These are phyloP conservation scores for Drosophila truncata DNA, from an alignment of 1,140 invertebrate species.

Conservation along the genomic window DNA sequence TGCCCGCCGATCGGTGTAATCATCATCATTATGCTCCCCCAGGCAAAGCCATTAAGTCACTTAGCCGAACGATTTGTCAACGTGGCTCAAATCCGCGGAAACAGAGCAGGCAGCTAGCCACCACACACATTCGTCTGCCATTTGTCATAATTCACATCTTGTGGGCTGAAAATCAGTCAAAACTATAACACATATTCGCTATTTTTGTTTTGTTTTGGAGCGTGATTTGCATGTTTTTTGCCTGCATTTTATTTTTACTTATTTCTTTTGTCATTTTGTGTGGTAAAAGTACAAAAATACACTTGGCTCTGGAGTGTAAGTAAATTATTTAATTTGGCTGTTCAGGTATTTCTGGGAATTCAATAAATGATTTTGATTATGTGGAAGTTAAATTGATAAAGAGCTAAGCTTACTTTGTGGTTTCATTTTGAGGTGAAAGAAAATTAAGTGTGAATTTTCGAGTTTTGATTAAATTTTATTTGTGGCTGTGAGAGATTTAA, in stretches of 20 bases:
- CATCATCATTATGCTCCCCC: conserved; percentile 41
- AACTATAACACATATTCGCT: conserved; percentile 60
- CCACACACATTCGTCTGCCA: conserved; percentile 45
- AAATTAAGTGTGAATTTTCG: background rate
- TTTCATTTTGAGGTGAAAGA: conserved; percentile 4
- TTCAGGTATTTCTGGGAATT: conserved; percentile 31
- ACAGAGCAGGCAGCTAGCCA: conserved; percentile 1
- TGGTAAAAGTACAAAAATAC: conserved; percentile 59
- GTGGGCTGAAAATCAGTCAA: conserved; percentile 72
- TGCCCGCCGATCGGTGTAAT: conserved; percentile 40
- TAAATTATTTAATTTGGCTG: conserved; percentile 29
- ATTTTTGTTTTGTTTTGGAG: conserved; percentile 28
- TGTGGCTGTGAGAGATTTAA: background rate
- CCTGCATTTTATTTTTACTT: conserved; percentile 3
- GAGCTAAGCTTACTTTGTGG: conserved; percentile 1
- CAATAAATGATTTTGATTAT: conserved; percentile 21
- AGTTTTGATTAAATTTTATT: background rate
- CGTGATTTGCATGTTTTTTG: conserved; percentile 57
- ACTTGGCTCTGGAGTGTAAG: conserved; percentile 22
- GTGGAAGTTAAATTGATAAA: conserved; percentile 15
- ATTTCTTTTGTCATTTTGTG: conserved; percentile 1
- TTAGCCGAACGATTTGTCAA: conserved; percentile 70
- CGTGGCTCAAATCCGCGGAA: conserved; percentile 18
- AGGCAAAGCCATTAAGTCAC: conserved; percentile 64
- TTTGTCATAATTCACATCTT: conserved; percentile 71